Evolutionary conservation across 2,888 invertebrate species (phyloP), one percentile per base, ranked within the genome.

Genomic region (Lepidochrysops patricia): DNA sequence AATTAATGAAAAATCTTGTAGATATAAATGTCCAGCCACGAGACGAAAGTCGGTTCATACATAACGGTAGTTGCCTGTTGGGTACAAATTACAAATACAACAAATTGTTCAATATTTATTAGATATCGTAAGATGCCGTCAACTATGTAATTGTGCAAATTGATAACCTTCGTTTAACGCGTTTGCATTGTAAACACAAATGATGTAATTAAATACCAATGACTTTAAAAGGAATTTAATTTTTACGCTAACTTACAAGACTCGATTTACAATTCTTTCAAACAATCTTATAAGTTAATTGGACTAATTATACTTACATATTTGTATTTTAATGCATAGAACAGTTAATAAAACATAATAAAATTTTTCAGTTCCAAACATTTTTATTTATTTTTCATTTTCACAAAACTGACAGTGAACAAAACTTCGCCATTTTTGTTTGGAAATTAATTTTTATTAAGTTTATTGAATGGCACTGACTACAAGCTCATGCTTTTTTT

Each of bases 301-400:
- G 26, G 12, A 50, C 48, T 15, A 62, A 50, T 12, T 58, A 34
- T 73, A 86, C 87, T 84, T 71, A 87, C 87, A 84, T 81, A 72
- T 71, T 74, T 77, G 68, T 63, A 73, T 70, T 66, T 69, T 72
- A 66, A 74, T 65, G 56, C 78, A 60, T 63, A 76, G 68, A 34
- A 80, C 65, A 63, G 76, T 71, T 65, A 77, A 73, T 80, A 75
- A 77, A 64, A 74, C 67, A 68, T 80, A 74, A 68, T 77, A 71
- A 73, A 75, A 72, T 69, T 72, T 74, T 62, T 68, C 68, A 65
- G 69, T 71, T 65, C 74, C 75, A 79, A 79, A 79, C 87, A 87
- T 87, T 81, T 82, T 80, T 83, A 84, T 80, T 83, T 82, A 83
- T 74, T 80, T 80, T 73, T 76, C 84, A 84, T 85, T 82, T 83